Evolutionary conservation across 2,797 vertebrate species (phyloP).

Genomic region (Pipistrellus kuhlii): DNA sequence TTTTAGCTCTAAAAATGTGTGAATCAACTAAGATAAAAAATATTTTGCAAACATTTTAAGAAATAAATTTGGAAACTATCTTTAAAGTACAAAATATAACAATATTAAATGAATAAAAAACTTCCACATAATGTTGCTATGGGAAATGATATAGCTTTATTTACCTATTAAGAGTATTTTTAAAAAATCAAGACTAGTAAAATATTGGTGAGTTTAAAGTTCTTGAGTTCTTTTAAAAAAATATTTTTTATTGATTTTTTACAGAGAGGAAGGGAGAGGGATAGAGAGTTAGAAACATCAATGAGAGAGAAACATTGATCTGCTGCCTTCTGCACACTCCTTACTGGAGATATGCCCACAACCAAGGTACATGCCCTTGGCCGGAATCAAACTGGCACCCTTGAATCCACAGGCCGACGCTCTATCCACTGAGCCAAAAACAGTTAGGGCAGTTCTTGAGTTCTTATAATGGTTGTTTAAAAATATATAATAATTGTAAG

Average conservation of each 20-base stretch:
- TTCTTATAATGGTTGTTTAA: background rate
- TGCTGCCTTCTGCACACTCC: too few species aligned
- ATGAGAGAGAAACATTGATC: too few species aligned
- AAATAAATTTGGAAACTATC: background rate
- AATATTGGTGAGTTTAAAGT: background rate
- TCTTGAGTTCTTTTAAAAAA: background rate
- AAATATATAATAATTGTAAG: background rate
- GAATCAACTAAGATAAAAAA: background rate
- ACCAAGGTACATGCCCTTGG: too few species aligned
- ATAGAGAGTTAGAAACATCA: too few species aligned
- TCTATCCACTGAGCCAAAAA: too few species aligned
- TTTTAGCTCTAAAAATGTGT: background rate
- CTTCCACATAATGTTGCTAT: background rate
- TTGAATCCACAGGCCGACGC: too few species aligned
- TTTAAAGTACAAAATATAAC: background rate
- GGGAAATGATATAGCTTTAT: background rate
- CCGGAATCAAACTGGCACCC: too few species aligned
- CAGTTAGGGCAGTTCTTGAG: background rate
- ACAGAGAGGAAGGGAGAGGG: too few species aligned
- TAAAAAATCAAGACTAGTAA: background rate
- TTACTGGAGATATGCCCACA: too few species aligned
- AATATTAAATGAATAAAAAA: background rate
- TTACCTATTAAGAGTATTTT: background rate
- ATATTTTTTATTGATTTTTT: too few species aligned
- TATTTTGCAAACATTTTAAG: background rate